Conservation (phyloP, 2,113 vertebrate genomes). For the Mixornis gularis region DNA sequence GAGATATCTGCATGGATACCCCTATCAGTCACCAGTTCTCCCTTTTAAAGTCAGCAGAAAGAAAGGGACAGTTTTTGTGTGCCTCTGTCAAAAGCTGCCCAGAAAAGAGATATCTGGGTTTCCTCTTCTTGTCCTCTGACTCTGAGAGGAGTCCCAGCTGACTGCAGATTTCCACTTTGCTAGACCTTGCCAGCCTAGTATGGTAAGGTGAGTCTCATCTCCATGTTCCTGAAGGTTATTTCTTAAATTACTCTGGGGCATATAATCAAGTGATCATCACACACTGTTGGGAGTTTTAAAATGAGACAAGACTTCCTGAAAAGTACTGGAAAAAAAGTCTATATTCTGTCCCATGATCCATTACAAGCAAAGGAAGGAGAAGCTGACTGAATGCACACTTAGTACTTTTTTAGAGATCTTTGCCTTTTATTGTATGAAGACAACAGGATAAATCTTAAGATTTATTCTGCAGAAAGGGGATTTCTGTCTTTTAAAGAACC, state of each 20-base stretch:
- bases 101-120: background rate
- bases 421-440: background rate
- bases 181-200: background rate
- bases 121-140: background rate
- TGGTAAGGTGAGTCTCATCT: background rate
- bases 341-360: background rate
- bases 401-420: background rate
- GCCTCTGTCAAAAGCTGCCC: fast-evolving
- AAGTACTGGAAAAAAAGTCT: background rate
- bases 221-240: background rate
- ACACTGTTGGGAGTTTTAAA: background rate
- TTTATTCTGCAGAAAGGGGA: background rate
- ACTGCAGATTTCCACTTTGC: background rate
- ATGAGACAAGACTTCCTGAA: background rate
- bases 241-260: background rate
- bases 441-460: background rate
- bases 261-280: background rate
- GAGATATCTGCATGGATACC: background rate
- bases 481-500: background rate
- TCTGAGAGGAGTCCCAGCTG: background rate
- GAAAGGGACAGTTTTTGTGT: background rate
- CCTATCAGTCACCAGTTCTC: background rate
- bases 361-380: background rate
- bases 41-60: background rate
- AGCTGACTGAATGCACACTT: background rate